phyloP scores from a whole-genome alignment of 2,888 invertebrate genomes.

The Cantharis flavilabris region DNA sequence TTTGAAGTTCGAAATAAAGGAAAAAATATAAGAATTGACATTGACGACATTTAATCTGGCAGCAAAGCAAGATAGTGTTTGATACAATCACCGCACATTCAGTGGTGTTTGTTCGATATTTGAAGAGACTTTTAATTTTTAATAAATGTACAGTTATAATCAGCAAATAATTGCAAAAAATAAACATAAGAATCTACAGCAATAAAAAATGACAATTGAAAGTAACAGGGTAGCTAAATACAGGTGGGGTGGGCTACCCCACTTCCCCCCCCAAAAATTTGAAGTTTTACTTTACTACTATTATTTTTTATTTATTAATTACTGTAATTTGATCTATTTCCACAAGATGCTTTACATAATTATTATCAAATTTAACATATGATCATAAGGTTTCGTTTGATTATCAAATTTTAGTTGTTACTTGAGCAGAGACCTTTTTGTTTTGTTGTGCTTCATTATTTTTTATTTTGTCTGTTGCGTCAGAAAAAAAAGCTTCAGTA shows the following conservation, averaged over 20 bases:
- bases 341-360: no score
- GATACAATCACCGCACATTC: background rate
- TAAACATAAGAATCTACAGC: no score
- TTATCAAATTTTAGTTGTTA: background rate
- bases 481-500: background rate
- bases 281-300: no score
- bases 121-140: background rate
- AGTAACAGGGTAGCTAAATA: no score
- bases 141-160: background rate
- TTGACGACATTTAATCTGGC: background rate
- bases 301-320: no score
- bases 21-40: background rate
- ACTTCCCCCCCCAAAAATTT: no score
- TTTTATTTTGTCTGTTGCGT: background rate
- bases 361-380: no score
- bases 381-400: no score
- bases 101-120: background rate
- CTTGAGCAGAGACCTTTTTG: background rate
- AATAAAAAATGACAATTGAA: no score
- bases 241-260: no score
- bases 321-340: no score
- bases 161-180: no score
- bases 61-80: background rate
- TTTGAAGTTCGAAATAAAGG: background rate
- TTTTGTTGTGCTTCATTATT: background rate